phyloP scores from a whole-genome alignment of 2,113 vertebrate genomes.

The Nycticebus coucang region DNA sequence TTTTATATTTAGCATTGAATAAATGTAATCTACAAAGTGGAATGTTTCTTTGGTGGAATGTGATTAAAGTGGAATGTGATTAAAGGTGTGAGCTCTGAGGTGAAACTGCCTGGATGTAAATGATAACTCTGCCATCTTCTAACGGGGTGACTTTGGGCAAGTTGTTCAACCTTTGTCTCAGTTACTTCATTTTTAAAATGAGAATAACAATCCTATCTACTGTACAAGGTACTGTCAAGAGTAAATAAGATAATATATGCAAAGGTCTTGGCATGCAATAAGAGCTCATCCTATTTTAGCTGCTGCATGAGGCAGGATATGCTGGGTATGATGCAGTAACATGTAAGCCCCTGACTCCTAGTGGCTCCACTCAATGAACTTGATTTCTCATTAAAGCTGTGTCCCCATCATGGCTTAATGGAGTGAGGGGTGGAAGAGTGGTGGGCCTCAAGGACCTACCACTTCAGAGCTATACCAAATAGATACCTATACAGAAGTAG shows the following conservation, averaged over 20 bases:
- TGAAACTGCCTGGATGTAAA: background rate
- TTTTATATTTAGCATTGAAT: conserved; percentile 22
- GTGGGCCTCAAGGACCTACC: background rate
- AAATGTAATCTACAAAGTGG: background rate
- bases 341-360: background rate
- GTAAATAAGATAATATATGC: background rate
- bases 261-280: background rate
- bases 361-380: background rate
- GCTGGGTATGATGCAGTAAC: background rate
- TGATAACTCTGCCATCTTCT: background rate
- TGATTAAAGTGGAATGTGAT: conserved; percentile 41
- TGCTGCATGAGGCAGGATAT: background rate
- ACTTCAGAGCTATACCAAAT: background rate
- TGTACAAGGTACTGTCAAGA: background rate
- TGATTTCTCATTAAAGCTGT: background rate
- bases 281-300: background rate
- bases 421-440: background rate
- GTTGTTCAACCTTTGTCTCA: background rate
- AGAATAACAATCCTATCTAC: background rate
- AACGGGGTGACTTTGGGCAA: background rate
- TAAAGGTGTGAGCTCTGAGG: background rate
- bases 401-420: background rate
- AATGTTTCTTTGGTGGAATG: conserved; percentile 10
- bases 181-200: background rate
- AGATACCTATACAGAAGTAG: background rate